phyloP scores from a whole-genome alignment of 2,113 vertebrate species.

The Campylomormyrus numenius region DNA sequence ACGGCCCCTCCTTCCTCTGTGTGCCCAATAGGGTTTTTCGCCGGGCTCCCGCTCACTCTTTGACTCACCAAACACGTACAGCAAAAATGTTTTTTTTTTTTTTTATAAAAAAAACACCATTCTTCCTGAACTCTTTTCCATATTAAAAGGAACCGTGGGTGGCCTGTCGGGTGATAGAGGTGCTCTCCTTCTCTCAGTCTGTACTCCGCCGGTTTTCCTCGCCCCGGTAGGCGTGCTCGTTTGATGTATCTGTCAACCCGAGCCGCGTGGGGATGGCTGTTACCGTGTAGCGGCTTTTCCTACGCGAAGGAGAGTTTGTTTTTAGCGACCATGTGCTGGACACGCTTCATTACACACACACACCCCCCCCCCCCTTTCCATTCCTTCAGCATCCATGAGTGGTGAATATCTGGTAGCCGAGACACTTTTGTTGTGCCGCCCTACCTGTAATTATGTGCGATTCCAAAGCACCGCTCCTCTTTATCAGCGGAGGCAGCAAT shows the following conservation, averaged over 20 bases:
- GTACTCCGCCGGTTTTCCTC: neutral
- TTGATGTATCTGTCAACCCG: constrained; percentile 13
- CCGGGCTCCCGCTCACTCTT: neutral
- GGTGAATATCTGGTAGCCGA: constrained; percentile 21
- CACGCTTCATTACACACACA: neutral
- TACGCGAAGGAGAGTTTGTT: neutral
- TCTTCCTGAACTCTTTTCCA: constrained; percentile 12
- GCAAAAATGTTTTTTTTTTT: neutral
- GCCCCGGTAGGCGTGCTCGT: constrained; percentile 11
- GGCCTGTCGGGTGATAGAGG: constrained; percentile 11
- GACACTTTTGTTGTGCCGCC: neutral
- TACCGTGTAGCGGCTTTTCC: neutral
- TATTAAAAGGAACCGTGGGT: constrained; percentile 4
- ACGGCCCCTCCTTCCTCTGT: neutral
- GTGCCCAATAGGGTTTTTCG: neutral
- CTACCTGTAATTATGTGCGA: constrained; percentile 25
- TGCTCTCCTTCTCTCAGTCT: neutral
- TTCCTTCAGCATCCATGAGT: neutral
- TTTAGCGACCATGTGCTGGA: neutral
- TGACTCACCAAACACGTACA: neutral
- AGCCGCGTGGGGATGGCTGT: neutral
- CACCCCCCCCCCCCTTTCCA: neutral
- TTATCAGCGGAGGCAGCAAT: constrained; percentile 7
- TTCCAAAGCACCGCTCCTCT: neutral
- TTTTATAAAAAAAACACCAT: neutral